phyloP scores from a whole-genome alignment of 2,888 invertebrate species.

The Ennomos quercinarius region DNA sequence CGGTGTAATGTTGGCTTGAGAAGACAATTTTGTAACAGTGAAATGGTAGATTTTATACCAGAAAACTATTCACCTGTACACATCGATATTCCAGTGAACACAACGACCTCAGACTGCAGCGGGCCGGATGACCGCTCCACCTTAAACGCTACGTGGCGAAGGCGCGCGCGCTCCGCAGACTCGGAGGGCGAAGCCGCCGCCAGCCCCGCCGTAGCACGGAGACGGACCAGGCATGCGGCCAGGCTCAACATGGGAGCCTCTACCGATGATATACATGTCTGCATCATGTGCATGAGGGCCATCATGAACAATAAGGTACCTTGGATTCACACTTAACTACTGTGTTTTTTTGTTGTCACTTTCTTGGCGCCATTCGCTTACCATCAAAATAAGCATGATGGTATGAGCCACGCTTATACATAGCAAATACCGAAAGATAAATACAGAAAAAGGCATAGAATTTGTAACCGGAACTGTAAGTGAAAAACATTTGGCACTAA shows the following conservation, averaged over 20 bases:
- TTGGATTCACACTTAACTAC: background rate
- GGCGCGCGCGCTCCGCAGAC: slow-evolving; percentile 66
- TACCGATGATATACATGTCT: slow-evolving; percentile 99
- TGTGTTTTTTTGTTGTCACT: too few species aligned
- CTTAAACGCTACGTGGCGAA: slow-evolving; percentile 70
- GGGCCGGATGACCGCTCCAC: slow-evolving; percentile 67
- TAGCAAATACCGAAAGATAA: too few species aligned
- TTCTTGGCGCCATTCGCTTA: too few species aligned
- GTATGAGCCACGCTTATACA: too few species aligned
- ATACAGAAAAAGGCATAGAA: too few species aligned
- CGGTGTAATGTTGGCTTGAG: too few species aligned
- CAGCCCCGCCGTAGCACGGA: slow-evolving; percentile 76
- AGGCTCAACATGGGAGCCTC: slow-evolving; percentile 97
- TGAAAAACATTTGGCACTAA: too few species aligned
- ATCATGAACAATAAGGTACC: slow-evolving; percentile 99
- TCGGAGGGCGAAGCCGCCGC: slow-evolving; percentile 63
- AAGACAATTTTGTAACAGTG: too few species aligned
- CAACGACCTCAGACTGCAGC: slow-evolving; percentile 77
- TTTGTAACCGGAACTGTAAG: too few species aligned
- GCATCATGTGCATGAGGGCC: slow-evolving; percentile 99
- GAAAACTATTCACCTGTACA: too few species aligned
- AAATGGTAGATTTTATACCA: too few species aligned
- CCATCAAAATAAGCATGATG: too few species aligned
- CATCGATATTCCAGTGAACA: slow-evolving; percentile 57
- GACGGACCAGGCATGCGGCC: slow-evolving; percentile 93